Base-by-base conservation (phyloP, 2,888 invertebrate genomes). In the Thysanoteuthis rhombus region DNA sequence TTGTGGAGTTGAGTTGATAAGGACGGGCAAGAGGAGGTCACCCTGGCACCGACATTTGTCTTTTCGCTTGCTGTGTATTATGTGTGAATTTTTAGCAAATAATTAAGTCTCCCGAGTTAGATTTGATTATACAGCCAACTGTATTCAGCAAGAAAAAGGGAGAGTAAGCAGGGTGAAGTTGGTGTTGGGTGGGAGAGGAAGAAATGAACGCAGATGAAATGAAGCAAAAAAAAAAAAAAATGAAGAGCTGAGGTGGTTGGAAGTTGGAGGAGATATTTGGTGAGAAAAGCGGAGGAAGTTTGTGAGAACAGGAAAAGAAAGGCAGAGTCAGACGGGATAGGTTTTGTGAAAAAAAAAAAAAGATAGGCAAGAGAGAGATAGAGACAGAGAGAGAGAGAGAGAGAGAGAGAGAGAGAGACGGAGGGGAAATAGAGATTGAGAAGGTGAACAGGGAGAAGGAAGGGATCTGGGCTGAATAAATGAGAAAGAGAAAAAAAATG, bases 11-110 rank as follows among this genome's bases (percentile, higher is more conserved):
- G 75, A 75, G 75, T n/a, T n/a, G 75, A 75, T 75, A 75, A 75
- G n/a, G 36, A 75, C 75, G 75, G 75, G 75, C 36, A n/a, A 75
- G 75, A 75, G n/a, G 75, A 75, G 75, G 75, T 75, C 75, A 75
- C 75, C n/a, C 75, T 75, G 75, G 75, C 75, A 75, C 36, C n/a
- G n/a, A 75, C 75, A 75, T 75, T 75, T 75, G 75, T 75, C 75
- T 75, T 75, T 75, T 75, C 75, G 75, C 75, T 75, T 36, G 75
- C 75, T 75, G 75, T 75, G 75, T 75, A 75, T 75, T 75, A 75
- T 75, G 75, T 75, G 75, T 75, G 75, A 75, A 75, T 75, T 75
- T 75, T 75, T 75, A 75, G 75, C 75, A 75, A 75, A 75, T 75
- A 75, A 75, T 75, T 75, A 75, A 75, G 75, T 75, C 75, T 75